Evolutionary conservation across 2,888 invertebrate species (phyloP), one percentile per base, ranked within the genome.

Genomic region (Cecidostiba fungosa): DNA sequence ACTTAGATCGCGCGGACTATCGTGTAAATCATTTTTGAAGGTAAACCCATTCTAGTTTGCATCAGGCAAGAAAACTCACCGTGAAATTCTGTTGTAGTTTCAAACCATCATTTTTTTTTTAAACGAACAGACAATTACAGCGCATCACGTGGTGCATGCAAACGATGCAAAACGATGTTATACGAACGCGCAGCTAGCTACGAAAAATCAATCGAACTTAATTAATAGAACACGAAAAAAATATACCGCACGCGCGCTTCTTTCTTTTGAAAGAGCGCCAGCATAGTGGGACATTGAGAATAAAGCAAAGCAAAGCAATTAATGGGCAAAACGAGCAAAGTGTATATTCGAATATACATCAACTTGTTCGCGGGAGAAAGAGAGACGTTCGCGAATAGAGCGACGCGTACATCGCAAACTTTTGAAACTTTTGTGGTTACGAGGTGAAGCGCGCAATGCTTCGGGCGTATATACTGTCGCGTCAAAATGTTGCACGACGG

Each of bases 241-340:
- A 50, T 8, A 19, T 36, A 43, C n/a, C 26, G 47, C 26, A n/a
- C 66, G n/a, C 19, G n/a, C 26, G 32, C 19, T 39, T 19, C 10
- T 84, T 39, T 54, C 36, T 69, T 26, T 23, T 50, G 72, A 78
- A 23, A 0, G 43, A 19, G 23, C 59, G n/a, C 26, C 16, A 62
- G 4, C 50, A 14, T 14, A 39, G 23, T 32, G 4, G 39, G 14
- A 36, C 23, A 43, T 8, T 6, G 32, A 14, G 59, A 72, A 59
- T 72, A 78, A 77, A 70, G n/a, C 32, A 66, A 79, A 74, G 66
- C 19, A 84, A 84, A 72, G 39, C 43, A 72, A 54, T 82, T 69
- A 70, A 77, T 39, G 81, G 10, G 0, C 16, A 26, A 19, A 62
- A 39, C 50, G 23, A n/a, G 50, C 32, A 19, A 54, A 29, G 43